Conservation (phyloP, 1,140 invertebrate species). For the Tribolium madens region DNA sequence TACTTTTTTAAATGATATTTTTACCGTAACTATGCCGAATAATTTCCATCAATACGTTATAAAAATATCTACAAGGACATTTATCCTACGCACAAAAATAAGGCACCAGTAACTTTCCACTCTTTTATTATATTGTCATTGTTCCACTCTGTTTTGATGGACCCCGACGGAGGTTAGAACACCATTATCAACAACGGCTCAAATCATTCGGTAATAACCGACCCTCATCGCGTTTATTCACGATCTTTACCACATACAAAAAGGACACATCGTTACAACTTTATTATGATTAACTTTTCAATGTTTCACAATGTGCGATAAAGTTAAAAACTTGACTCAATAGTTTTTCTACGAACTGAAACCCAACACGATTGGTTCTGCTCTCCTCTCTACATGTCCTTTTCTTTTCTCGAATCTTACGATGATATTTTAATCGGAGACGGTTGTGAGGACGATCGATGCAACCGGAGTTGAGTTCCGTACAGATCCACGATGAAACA, state of each 20-base stretch:
- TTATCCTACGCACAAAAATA: slow-evolving; percentile 44
- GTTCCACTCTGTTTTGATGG: slow-evolving; percentile 24
- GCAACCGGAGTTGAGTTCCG: neutral
- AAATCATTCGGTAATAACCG: slow-evolving; percentile 34
- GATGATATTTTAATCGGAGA: slow-evolving; percentile 26
- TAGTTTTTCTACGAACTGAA: neutral
- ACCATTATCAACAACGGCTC: slow-evolving; percentile 28
- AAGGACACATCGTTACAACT: neutral
- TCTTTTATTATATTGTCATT: slow-evolving; percentile 42
- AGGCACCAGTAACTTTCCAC: slow-evolving; percentile 44
- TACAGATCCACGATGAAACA: slow-evolving; percentile 6
- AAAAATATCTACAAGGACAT: slow-evolving; percentile 46
- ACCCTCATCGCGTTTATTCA: slow-evolving; percentile 17
- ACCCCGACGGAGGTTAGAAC: slow-evolving; percentile 34
- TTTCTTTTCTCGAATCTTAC: slow-evolving; percentile 6
- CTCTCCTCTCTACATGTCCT: neutral
- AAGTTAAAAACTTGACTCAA: neutral
- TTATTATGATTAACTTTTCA: slow-evolving; percentile 7
- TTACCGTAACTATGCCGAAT: slow-evolving; percentile 28
- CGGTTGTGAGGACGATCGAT: slow-evolving; percentile 21
- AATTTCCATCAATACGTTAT: slow-evolving; percentile 44
- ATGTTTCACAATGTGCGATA: slow-evolving; percentile 1
- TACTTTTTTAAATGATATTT: slow-evolving; percentile 26
- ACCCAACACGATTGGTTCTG: neutral
- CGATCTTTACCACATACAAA: slow-evolving; percentile 8